Base-by-base conservation (phyloP, 2,113 vertebrate species). In the Pseudorasbora parva region DNA sequence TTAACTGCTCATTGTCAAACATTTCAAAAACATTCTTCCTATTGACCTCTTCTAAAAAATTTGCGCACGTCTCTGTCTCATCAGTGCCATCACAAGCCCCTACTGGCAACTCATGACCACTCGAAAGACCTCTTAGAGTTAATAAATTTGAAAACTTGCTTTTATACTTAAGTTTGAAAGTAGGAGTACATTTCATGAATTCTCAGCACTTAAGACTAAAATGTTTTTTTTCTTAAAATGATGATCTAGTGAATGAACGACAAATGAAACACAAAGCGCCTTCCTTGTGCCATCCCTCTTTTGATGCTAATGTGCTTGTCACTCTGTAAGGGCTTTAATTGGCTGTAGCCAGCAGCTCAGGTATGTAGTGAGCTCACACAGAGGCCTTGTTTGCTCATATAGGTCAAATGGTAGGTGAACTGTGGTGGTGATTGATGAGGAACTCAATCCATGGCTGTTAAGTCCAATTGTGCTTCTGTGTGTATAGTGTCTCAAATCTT, bases 341-440 rank as follows among this genome's bases (percentile, higher is more conserved):
- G 49, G n/a, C 64, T 19, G 2, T 37, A 43, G 83, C 69, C 27
- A 19, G 59, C 23, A n/a, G 78, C 71, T 82, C 51, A 81, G 82
- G 87, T 87, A 83, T 37, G 77, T 80, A 89, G 91, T 89, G 87
- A 92, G 85, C 90, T 92, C 89, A 91, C 87, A 89, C 77, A 81
- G 85, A 89, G 76, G 25, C 76, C 82, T 84, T 92, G 90, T 93
- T 93, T 93, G 90, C 91, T 88, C 87, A 90, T 86, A 85, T 30
- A 86, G 90, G 91, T 91, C 90, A 92, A 89, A 91, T 49, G 77
- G 66, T 88, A 86, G 82, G 86, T 86, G 85, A 85, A 88, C 84
- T 81, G 79, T 72, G 9, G 90, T 91, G 51, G 3, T 93, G 92
- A 94, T 92, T 91, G 83, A 89, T 85, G 54, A 82, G 17, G 56